phyloP scores from a whole-genome alignment of 1,140 invertebrate genomes.

The Tachypleus tridentatus region DNA sequence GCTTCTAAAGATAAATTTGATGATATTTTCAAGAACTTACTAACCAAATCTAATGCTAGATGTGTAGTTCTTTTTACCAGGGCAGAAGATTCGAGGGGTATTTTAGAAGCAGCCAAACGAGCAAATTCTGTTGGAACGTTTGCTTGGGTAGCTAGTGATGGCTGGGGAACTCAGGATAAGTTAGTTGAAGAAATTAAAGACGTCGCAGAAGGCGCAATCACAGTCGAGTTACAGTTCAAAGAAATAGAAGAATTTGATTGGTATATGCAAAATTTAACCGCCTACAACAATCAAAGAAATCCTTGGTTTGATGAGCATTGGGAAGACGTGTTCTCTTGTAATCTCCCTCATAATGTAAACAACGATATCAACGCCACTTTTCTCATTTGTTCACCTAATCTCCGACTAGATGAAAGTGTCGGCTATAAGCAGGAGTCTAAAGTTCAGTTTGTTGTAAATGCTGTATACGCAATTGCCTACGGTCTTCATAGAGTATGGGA shows the following conservation, averaged over 20 bases:
- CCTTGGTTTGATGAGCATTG: slow-evolving; percentile 72
- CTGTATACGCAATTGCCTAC: slow-evolving; percentile 74
- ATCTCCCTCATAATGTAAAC: slow-evolving; percentile 18
- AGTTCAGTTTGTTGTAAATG: slow-evolving; percentile 77
- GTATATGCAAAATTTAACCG: slow-evolving; percentile 53
- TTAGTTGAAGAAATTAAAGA: slow-evolving; percentile 56
- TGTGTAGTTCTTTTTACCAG: slow-evolving; percentile 57
- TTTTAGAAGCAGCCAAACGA: slow-evolving; percentile 36
- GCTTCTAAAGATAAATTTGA: slow-evolving; percentile 47
- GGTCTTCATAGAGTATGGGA: slow-evolving; percentile 51
- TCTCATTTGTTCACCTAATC: slow-evolving; percentile 32
- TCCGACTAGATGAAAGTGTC: slow-evolving; percentile 30
- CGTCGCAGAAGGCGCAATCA: slow-evolving; percentile 61
- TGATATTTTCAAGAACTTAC: slow-evolving; percentile 45
- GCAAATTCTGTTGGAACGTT: slow-evolving; percentile 24
- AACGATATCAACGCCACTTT: slow-evolving; percentile 20
- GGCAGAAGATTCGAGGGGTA: slow-evolving; percentile 47
- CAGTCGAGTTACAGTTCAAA: slow-evolving; percentile 52
- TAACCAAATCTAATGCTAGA: slow-evolving; percentile 46
- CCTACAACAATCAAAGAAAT: slow-evolving; percentile 45
- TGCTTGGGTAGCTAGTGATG: slow-evolving; percentile 56
- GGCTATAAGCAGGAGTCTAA: slow-evolving; percentile 60
- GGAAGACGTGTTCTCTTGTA: slow-evolving; percentile 46
- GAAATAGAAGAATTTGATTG: slow-evolving; percentile 48
- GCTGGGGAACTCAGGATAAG: slow-evolving; percentile 60